Conservation (phyloP, 1,140 invertebrate species). For the Conopomorpha cramerella region DNA sequence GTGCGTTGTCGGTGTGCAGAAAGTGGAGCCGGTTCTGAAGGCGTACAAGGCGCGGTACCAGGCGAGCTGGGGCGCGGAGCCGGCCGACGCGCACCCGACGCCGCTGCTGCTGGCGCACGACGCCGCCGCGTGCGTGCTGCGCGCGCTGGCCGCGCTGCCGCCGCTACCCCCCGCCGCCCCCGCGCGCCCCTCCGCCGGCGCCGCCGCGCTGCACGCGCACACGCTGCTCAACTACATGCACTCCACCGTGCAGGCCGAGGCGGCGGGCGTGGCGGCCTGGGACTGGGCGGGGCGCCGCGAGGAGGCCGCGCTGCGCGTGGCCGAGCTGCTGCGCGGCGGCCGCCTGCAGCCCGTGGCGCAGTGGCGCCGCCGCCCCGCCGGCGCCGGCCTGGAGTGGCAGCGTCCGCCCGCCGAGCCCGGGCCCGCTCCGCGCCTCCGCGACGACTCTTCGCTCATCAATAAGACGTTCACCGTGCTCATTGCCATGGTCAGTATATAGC, state of each 20-base stretch:
- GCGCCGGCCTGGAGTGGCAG: slow-evolving; percentile 16
- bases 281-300: slow-evolving; percentile 21
- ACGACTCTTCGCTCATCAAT: too few species aligned
- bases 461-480: slow-evolving; percentile 41
- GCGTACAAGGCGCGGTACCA: slow-evolving; percentile 18
- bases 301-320: slow-evolving; percentile 7
- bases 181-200: slow-evolving; percentile 10
- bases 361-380: slow-evolving; percentile 16
- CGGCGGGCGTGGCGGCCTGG: slow-evolving; percentile 21
- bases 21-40: slow-evolving; percentile 10
- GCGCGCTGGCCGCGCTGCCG: slow-evolving; percentile 5
- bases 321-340: slow-evolving; percentile 24
- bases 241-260: slow-evolving; percentile 12
- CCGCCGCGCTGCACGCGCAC: slow-evolving; percentile 33
- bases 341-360: slow-evolving; percentile 6
- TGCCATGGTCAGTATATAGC: too few species aligned
- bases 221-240: slow-evolving; percentile 41
- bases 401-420: slow-evolving; percentile 10
- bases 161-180: slow-evolving; percentile 1
- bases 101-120: slow-evolving; percentile 28
- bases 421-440: slow-evolving; percentile 21
- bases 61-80: slow-evolving; percentile 9
- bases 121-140: slow-evolving; percentile 14
- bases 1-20: too few species aligned
- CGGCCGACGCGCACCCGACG: slow-evolving; percentile 14